phyloP scores from a whole-genome alignment of 2,888 invertebrate genomes.

The Drosophila meridionalis region DNA sequence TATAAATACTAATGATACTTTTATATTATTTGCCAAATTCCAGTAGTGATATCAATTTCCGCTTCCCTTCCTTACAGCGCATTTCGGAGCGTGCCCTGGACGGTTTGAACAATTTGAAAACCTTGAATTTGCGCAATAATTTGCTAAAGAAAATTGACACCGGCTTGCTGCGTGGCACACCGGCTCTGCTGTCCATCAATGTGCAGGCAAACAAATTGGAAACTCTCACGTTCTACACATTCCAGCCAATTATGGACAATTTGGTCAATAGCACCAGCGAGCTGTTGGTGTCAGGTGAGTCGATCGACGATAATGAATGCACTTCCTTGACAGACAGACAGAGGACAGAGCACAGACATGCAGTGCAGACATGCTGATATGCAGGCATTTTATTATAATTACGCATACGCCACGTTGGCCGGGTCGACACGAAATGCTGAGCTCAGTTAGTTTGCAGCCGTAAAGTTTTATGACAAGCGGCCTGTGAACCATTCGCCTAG shows the following conservation, averaged over 20 bases:
- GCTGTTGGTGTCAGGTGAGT: conserved; percentile 91
- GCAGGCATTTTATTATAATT: conserved; percentile 67
- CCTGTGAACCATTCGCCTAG: conserved; percentile 33
- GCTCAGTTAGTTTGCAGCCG: conserved; percentile 30
- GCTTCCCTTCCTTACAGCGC: conserved; percentile 84
- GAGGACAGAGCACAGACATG: background rate
- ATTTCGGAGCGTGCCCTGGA: conserved; percentile 92
- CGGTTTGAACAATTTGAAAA: conserved; percentile 90
- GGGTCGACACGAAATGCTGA: conserved; percentile 48
- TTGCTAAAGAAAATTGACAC: conserved; percentile 90
- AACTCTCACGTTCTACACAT: conserved; percentile 90
- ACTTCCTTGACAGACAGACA: conserved; percentile 25
- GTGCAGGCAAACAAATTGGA: conserved; percentile 91
- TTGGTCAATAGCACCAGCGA: conserved; percentile 91
- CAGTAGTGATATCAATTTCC: conserved; percentile 59
- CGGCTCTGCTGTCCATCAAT: conserved; percentile 90
- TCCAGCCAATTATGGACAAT: conserved; percentile 91
- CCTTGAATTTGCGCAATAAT: conserved; percentile 91
- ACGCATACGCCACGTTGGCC: conserved; percentile 70
- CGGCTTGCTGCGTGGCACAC: conserved; percentile 90
- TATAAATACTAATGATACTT: background rate
- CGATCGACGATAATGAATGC: conserved; percentile 6
- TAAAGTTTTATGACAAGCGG: conserved; percentile 66
- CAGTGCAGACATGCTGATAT: conserved; percentile 14
- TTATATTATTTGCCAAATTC: background rate